These are phyloP conservation scores for Hypercompe scribonia DNA, from an alignment of 2,888 invertebrate species.

Conservation along the genomic window DNA sequence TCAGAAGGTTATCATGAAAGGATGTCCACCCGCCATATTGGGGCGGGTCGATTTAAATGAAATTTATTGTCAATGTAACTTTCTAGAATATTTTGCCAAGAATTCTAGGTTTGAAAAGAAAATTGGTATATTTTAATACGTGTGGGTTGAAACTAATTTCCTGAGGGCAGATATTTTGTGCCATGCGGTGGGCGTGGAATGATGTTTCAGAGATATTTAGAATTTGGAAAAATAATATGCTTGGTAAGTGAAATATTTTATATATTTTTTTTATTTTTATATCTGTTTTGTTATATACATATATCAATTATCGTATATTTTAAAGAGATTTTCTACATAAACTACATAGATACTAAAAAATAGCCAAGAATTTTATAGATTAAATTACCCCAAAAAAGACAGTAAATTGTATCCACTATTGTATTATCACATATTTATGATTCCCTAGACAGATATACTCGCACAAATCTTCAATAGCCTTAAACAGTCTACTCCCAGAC, in stretches of 20 bases:
- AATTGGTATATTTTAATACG: constrained; percentile 16
- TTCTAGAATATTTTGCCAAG: constrained; percentile 31
- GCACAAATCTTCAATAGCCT: too few relatives aligned
- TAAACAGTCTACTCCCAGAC: too few relatives aligned
- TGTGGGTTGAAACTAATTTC: constrained; percentile 40
- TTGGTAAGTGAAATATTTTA: not conserved
- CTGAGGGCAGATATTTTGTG: constrained; percentile 17
- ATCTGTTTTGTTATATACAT: too few relatives aligned
- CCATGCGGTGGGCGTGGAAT: not conserved
- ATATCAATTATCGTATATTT: too few relatives aligned
- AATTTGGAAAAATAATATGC: not conserved
- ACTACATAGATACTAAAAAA: too few relatives aligned
- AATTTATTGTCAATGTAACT: constrained; percentile 43
- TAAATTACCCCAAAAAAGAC: too few relatives aligned
- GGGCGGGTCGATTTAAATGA: constrained; percentile 30
- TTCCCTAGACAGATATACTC: too few relatives aligned
- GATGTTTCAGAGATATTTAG: not conserved
- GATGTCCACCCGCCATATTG: constrained; percentile 35
- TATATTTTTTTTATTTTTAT: too few relatives aligned
- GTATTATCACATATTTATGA: too few relatives aligned
- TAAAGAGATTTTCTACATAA: too few relatives aligned
- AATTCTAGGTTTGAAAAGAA: constrained; percentile 25
- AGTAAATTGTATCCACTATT: too few relatives aligned
- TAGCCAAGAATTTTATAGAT: too few relatives aligned
- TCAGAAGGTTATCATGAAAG: constrained; percentile 28